These are phyloP conservation scores for Psittacara wagleri DNA, from an alignment of 2,113 vertebrate genomes.

Conservation along the genomic window DNA sequence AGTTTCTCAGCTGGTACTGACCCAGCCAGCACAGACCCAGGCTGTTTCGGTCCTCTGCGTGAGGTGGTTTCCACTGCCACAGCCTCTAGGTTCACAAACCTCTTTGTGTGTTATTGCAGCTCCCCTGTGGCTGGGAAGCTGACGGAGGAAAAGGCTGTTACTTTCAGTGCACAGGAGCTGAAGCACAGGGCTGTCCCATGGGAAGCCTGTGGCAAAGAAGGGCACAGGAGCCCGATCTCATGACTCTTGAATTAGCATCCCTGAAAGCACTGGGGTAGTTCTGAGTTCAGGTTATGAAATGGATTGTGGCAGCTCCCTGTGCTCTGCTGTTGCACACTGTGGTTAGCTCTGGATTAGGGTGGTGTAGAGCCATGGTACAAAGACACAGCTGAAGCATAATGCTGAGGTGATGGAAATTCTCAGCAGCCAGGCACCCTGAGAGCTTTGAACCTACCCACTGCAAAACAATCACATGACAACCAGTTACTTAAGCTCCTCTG, in stretches of 20 bases:
- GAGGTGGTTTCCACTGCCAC: not conserved
- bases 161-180: not conserved
- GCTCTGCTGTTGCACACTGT: not conserved
- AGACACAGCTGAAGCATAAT: fast-evolving
- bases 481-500: not conserved
- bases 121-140: not conserved
- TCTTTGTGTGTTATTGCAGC: not conserved
- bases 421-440: not conserved
- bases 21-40: not conserved
- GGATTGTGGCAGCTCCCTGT: not conserved
- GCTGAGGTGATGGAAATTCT: not conserved
- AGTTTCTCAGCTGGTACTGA: not conserved
- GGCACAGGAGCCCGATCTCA: fast-evolving
- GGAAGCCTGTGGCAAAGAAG: fast-evolving
- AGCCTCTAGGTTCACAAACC: not conserved
- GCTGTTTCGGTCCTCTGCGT: not conserved
- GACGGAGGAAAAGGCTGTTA: not conserved
- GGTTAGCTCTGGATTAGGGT: not conserved
- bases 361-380: not conserved
- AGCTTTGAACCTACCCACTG: not conserved
- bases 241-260: not conserved
- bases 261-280: not conserved
- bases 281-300: not conserved
- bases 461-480: not conserved
- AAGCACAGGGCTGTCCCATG: not conserved